These are phyloP conservation scores for Nannobrachium achirus DNA, from an alignment of 2,113 vertebrate genomes.

Conservation along the genomic window DNA sequence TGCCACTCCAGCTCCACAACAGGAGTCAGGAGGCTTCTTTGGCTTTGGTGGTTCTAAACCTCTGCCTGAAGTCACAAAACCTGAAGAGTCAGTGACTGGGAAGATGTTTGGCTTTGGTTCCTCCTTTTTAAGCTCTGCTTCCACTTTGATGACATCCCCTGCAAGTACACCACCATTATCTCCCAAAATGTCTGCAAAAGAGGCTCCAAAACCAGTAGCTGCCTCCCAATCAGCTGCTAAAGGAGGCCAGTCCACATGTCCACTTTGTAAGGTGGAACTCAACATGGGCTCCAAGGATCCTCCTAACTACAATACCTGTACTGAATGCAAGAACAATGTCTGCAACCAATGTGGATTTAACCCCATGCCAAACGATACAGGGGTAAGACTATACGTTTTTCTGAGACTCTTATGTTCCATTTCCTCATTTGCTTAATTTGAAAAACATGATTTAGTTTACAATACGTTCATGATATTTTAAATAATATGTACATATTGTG, in stretches of 20 bases:
- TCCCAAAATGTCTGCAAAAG: conserved; percentile 65
- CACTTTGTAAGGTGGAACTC: conserved; percentile 85
- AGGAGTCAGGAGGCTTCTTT: conserved; percentile 73
- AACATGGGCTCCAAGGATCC: conserved; percentile 79
- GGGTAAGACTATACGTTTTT: conserved; percentile 73
- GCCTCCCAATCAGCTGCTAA: conserved; percentile 29
- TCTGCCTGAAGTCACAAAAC: conserved; percentile 78
- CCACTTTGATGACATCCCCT: conserved; percentile 76
- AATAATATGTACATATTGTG: too few species aligned
- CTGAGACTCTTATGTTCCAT: too few species aligned
- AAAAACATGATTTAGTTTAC: too few species aligned
- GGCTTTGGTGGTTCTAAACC: conserved; percentile 70
- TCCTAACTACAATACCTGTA: conserved; percentile 85
- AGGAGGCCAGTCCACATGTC: conserved; percentile 66
- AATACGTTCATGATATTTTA: too few species aligned
- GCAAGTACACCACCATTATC: conserved; percentile 65
- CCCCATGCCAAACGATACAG: conserved; percentile 82
- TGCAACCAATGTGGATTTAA: conserved; percentile 92
- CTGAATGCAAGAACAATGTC: conserved; percentile 84
- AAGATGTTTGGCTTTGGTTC: conserved; percentile 79
- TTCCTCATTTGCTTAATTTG: too few species aligned
- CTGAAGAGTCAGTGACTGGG: conserved; percentile 70
- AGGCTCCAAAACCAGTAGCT: conserved; percentile 40
- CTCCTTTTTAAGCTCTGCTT: conserved; percentile 79
- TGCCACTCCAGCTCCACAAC: conserved; percentile 50